Percentiles rank a stretch among this genome's conserved stretches.
These are phyloP conservation scores for Cerastoderma edule DNA, from an alignment of 2,888 invertebrate species.

Conservation along the genomic window DNA sequence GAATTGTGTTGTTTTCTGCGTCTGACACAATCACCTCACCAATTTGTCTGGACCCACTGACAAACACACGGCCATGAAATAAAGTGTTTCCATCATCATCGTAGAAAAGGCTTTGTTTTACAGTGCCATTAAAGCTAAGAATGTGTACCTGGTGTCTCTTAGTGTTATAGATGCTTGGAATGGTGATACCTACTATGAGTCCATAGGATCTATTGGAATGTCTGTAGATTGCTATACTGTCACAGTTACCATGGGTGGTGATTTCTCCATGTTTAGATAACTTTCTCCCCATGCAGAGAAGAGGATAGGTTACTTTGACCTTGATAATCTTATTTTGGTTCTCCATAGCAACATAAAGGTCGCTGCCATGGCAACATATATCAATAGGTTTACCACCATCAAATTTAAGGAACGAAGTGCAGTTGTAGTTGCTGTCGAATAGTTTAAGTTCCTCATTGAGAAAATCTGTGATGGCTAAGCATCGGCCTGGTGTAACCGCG, in stretches of 20 bases:
- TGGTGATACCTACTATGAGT: constrained; percentile 38
- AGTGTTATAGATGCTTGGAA: constrained; percentile 30
- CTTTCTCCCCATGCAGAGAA: constrained; percentile 36
- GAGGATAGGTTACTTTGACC: constrained; percentile 28
- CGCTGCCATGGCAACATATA: constrained; percentile 34
- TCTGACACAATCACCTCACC: constrained; percentile 46
- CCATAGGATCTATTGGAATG: constrained; percentile 25
- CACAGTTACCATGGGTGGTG: constrained; percentile 42
- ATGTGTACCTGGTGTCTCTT: constrained; percentile 46
- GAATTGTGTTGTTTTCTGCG: constrained; percentile 25
- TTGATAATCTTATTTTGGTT: constrained; percentile 29
- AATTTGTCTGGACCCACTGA: constrained; percentile 28
- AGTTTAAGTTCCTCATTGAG: constrained; percentile 47
- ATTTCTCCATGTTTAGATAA: constrained; percentile 21
- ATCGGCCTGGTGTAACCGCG: constrained; percentile 38
- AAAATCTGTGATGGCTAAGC: constrained; percentile 43
- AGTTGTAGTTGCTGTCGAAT: constrained; percentile 37
- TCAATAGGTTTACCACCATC: constrained; percentile 38
- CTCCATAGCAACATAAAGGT: constrained; percentile 39
- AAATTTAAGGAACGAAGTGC: constrained; percentile 37
- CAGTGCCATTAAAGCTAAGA: constrained; percentile 32
- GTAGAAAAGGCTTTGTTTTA: constrained; percentile 34
- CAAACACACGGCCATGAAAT: constrained; percentile 44
- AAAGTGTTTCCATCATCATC: constrained; percentile 40
- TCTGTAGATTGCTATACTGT: constrained; percentile 44